Conservation (phyloP, 2,113 vertebrate genomes). For the Elanoides forficatus region DNA sequence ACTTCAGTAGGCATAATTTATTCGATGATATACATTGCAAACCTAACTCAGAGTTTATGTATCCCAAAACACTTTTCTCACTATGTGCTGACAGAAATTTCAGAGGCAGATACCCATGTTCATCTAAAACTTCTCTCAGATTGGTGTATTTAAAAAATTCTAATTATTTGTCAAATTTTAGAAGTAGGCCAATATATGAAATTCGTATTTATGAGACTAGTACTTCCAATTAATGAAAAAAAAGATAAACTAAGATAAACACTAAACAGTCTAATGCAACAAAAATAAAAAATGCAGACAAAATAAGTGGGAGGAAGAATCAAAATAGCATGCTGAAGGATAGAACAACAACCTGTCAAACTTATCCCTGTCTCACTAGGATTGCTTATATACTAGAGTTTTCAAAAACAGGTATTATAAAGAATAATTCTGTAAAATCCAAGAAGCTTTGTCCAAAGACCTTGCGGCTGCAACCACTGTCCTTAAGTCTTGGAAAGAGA, state of each 20-base stretch:
- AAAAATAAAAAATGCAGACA: not conserved
- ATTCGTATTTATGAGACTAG: not conserved
- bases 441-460: not conserved
- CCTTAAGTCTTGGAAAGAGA: not conserved
- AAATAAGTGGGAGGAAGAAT: not conserved
- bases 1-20: not conserved
- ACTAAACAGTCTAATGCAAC: not conserved
- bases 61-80: not conserved
- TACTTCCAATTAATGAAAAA: not conserved
- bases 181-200: not conserved
- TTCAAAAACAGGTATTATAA: not conserved
- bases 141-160: not conserved
- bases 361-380: not conserved
- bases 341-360: constrained; percentile 8
- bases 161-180: not conserved
- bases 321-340: not conserved
- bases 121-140: not conserved
- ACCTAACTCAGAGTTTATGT: not conserved
- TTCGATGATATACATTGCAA: not conserved
- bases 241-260: not conserved
- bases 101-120: not conserved
- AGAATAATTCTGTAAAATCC: not conserved
- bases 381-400: not conserved
- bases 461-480: not conserved
- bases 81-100: not conserved